Base-by-base conservation (phyloP, 1,140 invertebrate species). In the Drosophila guanche region DNA sequence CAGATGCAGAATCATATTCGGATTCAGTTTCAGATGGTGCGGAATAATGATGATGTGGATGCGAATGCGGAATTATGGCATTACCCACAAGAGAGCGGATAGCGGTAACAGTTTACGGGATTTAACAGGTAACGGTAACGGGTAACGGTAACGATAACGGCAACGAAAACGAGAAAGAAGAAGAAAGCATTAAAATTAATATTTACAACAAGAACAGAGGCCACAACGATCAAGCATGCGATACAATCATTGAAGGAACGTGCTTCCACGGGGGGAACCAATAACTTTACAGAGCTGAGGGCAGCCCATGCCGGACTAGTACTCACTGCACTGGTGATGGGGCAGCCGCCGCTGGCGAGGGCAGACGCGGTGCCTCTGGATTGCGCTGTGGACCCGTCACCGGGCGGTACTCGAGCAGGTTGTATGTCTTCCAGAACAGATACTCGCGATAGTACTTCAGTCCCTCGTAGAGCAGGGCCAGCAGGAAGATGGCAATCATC, bases 381-480 rank as follows among this genome's bases (percentile, higher is more conserved):
- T 96, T 96, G 45, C 95, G 93, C 3, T 95, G 95, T 45, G 95
- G 93, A 16, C 89, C 85, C 22, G 95, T 93, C 2, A 97, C 95
- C 22, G 96, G 95, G 56, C 94, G 92, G 63, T 96, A 93, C 84
- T 94, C 92, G 58, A 94, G 73, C 50, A 94, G 91, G 84, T 95
- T 96, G 86, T 96, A 96, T 0, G 95, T 95, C 92, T 95, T 96
- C 95, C 96, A 97, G 86, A 96, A 95, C 25, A 97, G 92, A 92
- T 95, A 95, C 92, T 97, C 96, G 67, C 96, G 94, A 84, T 96
- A 97, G 92, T 97, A 97, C 92, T 98, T 98, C 0, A 98, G 93
- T 12, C 96, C 97, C 92, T 98, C 97, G 90, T 98, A 98, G 14
- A 98, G 92, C 7, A 96, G 93, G 0, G 95, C 96, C 91, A 98